A percentile compares a stretch with the other conserved stretches of the same genome.
phyloP scores from a whole-genome alignment of 2,888 invertebrate genomes.

The Ophioninae sp. region DNA sequence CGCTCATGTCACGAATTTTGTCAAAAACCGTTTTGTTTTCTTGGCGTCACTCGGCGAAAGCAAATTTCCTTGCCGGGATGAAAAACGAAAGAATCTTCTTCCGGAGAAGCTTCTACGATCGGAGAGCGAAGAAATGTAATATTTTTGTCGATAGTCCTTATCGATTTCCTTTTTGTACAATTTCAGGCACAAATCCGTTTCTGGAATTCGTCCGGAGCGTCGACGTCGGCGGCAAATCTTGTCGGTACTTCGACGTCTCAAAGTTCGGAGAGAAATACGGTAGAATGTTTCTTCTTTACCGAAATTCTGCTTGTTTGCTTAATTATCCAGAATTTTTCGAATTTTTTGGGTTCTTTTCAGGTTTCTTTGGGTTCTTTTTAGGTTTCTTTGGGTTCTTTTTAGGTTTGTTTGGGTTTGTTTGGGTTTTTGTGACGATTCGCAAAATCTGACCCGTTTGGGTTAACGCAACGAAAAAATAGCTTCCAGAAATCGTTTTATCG shows the following conservation, averaged over 20 bases:
- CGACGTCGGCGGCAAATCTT: slow-evolving; percentile 84
- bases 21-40: not conserved
- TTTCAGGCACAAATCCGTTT: slow-evolving; percentile 85
- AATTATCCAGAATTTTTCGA: not conserved
- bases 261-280: slow-evolving; percentile 90
- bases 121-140: not conserved
- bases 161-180: not conserved
- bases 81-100: not conserved
- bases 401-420: too few relatives aligned
- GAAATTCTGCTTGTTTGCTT: not conserved
- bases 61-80: not conserved
- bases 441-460: too few relatives aligned
- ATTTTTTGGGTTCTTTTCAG: too few relatives aligned
- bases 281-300: slow-evolving; percentile 78
- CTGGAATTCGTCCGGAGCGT: slow-evolving; percentile 84
- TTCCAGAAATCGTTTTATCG: too few relatives aligned
- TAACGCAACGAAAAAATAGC: too few relatives aligned
- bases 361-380: too few relatives aligned
- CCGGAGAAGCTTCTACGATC: not conserved
- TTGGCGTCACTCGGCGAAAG: not conserved
- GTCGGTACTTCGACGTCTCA: slow-evolving; percentile 90
- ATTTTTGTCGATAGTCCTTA: not conserved
- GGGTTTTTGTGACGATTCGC: too few relatives aligned
- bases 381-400: too few relatives aligned
- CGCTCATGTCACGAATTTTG: slow-evolving; percentile 39